Conservation (phyloP, 2,797 vertebrate genomes). For the Sylvilagus floridanus region DNA sequence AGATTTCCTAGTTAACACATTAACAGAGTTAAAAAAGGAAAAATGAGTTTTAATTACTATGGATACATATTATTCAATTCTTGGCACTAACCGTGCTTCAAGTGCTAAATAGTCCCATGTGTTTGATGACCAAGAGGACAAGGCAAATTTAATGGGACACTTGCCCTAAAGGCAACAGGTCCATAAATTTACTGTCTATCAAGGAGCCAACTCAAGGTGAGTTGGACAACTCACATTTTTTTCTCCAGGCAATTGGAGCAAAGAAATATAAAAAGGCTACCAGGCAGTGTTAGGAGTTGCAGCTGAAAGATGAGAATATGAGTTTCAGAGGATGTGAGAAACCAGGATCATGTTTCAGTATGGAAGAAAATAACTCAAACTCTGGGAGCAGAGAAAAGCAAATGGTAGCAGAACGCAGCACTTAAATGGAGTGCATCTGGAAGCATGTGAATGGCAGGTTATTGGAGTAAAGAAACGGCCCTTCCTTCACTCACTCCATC, state of each 20-base stretch:
- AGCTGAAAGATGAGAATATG: background rate
- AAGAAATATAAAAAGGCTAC: background rate
- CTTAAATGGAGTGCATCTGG: no score
- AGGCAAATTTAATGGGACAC: background rate
- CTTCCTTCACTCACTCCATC: background rate
- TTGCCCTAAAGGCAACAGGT: background rate
- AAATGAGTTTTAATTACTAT: background rate
- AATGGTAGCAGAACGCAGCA: background rate
- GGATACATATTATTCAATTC: background rate
- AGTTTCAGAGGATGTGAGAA: background rate
- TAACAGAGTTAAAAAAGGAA: background rate
- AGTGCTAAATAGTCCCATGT: background rate
- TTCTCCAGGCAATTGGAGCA: constrained; percentile 30
- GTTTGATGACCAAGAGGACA: background rate
- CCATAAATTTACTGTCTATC: background rate
- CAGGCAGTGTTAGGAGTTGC: background rate
- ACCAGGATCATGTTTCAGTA: background rate
- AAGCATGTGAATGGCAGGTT: no score
- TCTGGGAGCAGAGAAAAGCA: background rate
- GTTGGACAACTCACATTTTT: background rate
- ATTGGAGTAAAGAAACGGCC: background rate
- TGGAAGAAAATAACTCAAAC: background rate
- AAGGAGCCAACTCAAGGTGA: background rate
- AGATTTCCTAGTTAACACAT: background rate
- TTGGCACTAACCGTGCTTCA: background rate